Percentiles rank a stretch among this genome's conserved stretches.
Evolutionary conservation across 2,888 invertebrate species (phyloP).

Genomic region (Drosophila nigricruria): DNA sequence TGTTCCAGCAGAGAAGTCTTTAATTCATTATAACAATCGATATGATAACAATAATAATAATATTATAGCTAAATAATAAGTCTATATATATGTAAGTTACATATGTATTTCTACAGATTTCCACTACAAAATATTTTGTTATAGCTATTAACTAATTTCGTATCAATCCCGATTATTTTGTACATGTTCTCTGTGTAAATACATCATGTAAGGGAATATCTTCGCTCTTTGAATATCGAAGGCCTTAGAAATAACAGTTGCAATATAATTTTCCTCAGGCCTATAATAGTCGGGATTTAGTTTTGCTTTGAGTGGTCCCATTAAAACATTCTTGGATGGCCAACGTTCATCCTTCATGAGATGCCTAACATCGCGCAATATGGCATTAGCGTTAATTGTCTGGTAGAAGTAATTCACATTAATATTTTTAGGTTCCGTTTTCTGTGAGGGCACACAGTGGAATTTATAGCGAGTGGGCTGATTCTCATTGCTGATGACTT

Average conservation of each 20-base stretch:
- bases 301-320: neutral
- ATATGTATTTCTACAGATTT: too few species aligned
- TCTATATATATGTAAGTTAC: too few species aligned
- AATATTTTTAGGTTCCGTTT: neutral
- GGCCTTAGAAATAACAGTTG: neutral
- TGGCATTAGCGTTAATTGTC: constrained; percentile 4
- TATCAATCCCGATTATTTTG: neutral
- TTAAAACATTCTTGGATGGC: neutral
- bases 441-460: neutral
- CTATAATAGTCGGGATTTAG: neutral
- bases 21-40: too few species aligned
- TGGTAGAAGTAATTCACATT: neutral
- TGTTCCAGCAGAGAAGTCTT: too few species aligned
- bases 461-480: constrained; percentile 28
- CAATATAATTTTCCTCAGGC: constrained; percentile 1
- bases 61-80: too few species aligned
- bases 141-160: too few species aligned
- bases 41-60: too few species aligned
- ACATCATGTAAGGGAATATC: neutral
- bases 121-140: too few species aligned
- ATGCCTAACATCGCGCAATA: neutral
- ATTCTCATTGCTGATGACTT: constrained; percentile 2
- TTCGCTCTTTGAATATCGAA: neutral
- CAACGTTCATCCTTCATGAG: neutral
- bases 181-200: neutral